A percentile compares a stretch with the other conserved stretches of the same genome.
These are phyloP conservation scores for Eupithecia exiguata DNA, from an alignment of 2,888 invertebrate genomes.

Conservation along the genomic window DNA sequence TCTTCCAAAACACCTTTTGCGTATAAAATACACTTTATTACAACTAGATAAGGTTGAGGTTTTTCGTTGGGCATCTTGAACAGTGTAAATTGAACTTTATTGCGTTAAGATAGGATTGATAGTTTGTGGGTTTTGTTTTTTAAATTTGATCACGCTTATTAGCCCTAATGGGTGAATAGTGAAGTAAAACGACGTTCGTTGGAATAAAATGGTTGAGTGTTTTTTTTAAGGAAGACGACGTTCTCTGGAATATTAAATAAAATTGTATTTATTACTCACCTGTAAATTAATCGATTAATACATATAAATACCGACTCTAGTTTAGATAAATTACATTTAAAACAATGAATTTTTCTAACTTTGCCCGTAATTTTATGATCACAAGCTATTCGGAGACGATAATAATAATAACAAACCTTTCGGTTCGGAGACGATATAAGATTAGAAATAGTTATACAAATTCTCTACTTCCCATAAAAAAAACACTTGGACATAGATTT, in stretches of 20 bases:
- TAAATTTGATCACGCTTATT: constrained; percentile 48
- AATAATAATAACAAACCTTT: too few species aligned
- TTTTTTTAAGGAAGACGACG: background rate
- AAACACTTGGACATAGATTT: background rate
- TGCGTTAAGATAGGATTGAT: constrained; percentile 19
- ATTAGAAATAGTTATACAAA: background rate
- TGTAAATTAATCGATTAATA: too few species aligned
- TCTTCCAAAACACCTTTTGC: constrained; percentile 42
- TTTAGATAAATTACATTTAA: too few species aligned
- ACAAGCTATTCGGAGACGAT: too few species aligned
- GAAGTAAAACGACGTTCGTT: constrained; percentile 35
- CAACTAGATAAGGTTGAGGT: constrained; percentile 22
- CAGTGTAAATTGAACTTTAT: constrained; percentile 28
- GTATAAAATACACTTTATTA: constrained; percentile 23
- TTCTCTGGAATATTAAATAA: too few species aligned
- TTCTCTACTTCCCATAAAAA: background rate
- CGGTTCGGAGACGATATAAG: background rate
- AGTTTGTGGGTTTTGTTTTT: constrained; percentile 20
- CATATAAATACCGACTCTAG: too few species aligned
- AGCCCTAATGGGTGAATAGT: constrained; percentile 41
- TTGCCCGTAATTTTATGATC: too few species aligned
- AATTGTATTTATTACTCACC: too few species aligned
- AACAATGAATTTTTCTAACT: too few species aligned
- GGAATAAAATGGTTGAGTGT: constrained; percentile 13
- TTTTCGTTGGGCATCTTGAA: background rate